phyloP scores from a whole-genome alignment of 2,888 invertebrate genomes.

The Caradrina kadenii region DNA sequence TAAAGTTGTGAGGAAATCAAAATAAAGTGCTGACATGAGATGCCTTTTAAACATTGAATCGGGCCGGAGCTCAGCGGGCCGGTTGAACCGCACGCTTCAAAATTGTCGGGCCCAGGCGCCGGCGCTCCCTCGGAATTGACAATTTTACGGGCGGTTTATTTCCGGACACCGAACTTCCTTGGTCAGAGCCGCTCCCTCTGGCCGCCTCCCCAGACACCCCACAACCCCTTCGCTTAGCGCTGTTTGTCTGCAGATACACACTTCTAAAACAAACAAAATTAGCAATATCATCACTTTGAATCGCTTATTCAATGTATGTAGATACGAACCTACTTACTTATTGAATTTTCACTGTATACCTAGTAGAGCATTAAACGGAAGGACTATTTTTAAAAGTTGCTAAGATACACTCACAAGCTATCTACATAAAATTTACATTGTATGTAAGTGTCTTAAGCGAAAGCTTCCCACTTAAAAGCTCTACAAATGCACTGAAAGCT shows the following conservation, averaged over 20 bases:
- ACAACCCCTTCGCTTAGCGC: slow-evolving; percentile 78
- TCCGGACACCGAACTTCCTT: slow-evolving; percentile 90
- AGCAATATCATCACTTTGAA: slow-evolving; percentile 42
- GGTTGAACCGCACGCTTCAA: slow-evolving; percentile 75
- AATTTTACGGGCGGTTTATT: slow-evolving; percentile 93
- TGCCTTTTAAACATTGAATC: slow-evolving; percentile 70
- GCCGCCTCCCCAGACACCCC: slow-evolving; percentile 69
- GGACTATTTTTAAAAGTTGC: slow-evolving; percentile 57
- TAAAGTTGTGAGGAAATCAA: slow-evolving; percentile 46
- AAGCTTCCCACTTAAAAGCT: slow-evolving; percentile 91
- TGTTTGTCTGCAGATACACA: slow-evolving; percentile 72
- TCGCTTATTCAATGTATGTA: slow-evolving; percentile 14
- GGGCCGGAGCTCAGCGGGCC: slow-evolving; percentile 65
- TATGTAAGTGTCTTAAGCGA: slow-evolving; percentile 90
- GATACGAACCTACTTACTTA: slow-evolving; percentile 14
- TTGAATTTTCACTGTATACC: slow-evolving; percentile 35
- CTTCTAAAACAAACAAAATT: slow-evolving; percentile 66
- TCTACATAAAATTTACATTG: slow-evolving; percentile 89
- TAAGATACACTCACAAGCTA: slow-evolving; percentile 72
- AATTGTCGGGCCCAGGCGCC: slow-evolving; percentile 84
- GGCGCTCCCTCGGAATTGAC: slow-evolving; percentile 91
- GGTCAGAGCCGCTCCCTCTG: slow-evolving; percentile 78
- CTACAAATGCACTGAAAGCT: slow-evolving; percentile 91
- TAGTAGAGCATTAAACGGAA: slow-evolving; percentile 52
- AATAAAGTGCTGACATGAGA: slow-evolving; percentile 67